A percentile compares a stretch with the other conserved stretches of the same genome.
Conservation (phyloP, 2,888 invertebrate genomes). For the Ashinkailepas kermadecensis region DNA sequence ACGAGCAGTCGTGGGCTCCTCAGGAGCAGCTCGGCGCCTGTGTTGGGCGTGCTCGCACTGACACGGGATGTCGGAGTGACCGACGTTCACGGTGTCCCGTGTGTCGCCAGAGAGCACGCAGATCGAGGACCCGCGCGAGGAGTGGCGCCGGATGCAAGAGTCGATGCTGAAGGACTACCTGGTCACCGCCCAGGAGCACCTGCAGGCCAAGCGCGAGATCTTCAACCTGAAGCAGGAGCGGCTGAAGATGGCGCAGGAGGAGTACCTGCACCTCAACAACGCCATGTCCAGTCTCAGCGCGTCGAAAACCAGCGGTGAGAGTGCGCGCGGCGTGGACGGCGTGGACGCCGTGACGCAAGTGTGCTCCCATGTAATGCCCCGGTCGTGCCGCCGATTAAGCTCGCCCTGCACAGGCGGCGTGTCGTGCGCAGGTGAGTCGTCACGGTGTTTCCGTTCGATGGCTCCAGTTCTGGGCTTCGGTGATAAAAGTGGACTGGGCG, state of each 20-base stretch:
- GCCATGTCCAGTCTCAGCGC: conserved; percentile 73
- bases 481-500: no score
- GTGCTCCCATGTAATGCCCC: no score
- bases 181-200: conserved; percentile 87
- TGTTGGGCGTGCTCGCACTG: no score
- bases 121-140: conserved; percentile 89
- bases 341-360: neutral
- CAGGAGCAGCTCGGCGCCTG: no score
- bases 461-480: no score
- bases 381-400: no score
- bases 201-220: conserved; percentile 95
- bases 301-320: conserved; percentile 70
- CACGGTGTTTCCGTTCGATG: no score
- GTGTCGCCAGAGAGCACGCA: conserved; percentile 76
- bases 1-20: no score
- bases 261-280: conserved; percentile 87
- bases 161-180: conserved; percentile 95
- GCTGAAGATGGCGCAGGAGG: conserved; percentile 85
- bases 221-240: conserved; percentile 92
- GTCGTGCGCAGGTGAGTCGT: no score
- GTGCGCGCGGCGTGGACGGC: neutral
- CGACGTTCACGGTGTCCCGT: no score
- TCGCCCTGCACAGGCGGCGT: no score
- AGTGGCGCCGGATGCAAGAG: conserved; percentile 95
- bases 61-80: no score